Base-by-base conservation (phyloP, 37 sponge, comb jelly and placozoan genomes). In the Beroe forskalii region DNA sequence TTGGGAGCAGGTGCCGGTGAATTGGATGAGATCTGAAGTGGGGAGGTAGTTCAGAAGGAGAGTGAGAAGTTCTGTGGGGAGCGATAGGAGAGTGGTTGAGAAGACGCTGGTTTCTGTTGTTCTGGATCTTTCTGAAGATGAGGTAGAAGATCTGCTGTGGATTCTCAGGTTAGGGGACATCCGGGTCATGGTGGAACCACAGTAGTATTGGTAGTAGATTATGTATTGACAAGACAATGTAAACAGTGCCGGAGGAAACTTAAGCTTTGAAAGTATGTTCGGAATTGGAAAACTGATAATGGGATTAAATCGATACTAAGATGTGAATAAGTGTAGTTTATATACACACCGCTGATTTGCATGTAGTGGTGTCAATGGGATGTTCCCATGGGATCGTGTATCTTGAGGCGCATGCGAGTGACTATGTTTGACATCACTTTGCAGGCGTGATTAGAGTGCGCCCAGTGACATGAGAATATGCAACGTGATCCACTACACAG, bases 111-210 rank as follows among this genome's bases (percentile, higher is more conserved):
- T 3, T 2, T 33, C 28, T 32, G 17, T 9, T 14, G 4, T 1
- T 36, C 36, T 32, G 36, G 19, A 35, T 12, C 35, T 27, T 12
- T 48, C 55, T 48, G 55, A 12, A 17, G 12, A 17, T 6, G 55
- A 48, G 6, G 55, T 48, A 2, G 33, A 32, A 2, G 3, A 8
- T 20, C 28, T 4, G 17, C 1, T 35, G 39, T 69, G 32, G 2
- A 17, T 69, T 37, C 72, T 69, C 72, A 69, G 38, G 39, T 69
- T 69, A 35, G 72, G 72, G 12, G 72, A 69, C 2, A 69, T 32
- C 32, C 72, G 27, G 17, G 72, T 69, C 72, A 69, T 69, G 72
- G 19, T 32, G n/a, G n/a, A n/a, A n/a, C n/a, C n/a, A n/a, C n/a
- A n/a, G n/a, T n/a, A n/a, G n/a, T n/a, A n/a, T n/a, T n/a, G n/a